Conservation (phyloP, 2,888 invertebrate genomes). For the Margaritifera margaritifera region DNA sequence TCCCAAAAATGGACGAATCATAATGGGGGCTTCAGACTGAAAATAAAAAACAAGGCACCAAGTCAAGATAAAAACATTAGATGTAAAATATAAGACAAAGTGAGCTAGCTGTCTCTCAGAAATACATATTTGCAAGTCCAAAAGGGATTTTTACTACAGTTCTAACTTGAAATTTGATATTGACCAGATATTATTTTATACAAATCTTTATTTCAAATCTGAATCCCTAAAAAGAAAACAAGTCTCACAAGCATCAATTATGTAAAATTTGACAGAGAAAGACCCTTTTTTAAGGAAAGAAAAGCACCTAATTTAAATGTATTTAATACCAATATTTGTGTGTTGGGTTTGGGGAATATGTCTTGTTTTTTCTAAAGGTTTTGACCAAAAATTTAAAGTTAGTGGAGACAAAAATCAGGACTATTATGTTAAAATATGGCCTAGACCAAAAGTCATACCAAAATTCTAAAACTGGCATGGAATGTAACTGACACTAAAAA, state of each 20-base stretch:
- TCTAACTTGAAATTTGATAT: too few relatives aligned
- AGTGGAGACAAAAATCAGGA: too few relatives aligned
- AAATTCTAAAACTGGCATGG: not conserved
- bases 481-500: not conserved
- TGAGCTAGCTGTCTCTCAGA: too few relatives aligned
- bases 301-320: too few relatives aligned
- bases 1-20: slow-evolving; percentile 89
- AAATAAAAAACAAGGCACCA: slow-evolving; percentile 57
- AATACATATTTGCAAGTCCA: not conserved
- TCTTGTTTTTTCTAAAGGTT: too few relatives aligned
- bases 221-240: too few relatives aligned
- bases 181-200: too few relatives aligned
- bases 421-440: not conserved
- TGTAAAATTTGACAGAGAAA: not conserved
- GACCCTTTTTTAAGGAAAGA: not conserved
- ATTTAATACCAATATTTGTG: not conserved
- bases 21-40: slow-evolving; percentile 91
- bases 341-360: too few relatives aligned
- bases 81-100: too few relatives aligned
- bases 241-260: too few relatives aligned
- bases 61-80: not conserved
- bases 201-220: too few relatives aligned
- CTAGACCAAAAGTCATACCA: not conserved
- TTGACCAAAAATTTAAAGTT: too few relatives aligned
- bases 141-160: not conserved